These are phyloP conservation scores for Drosophila repleta DNA, from an alignment of 1,140 invertebrate genomes.

Conservation along the genomic window DNA sequence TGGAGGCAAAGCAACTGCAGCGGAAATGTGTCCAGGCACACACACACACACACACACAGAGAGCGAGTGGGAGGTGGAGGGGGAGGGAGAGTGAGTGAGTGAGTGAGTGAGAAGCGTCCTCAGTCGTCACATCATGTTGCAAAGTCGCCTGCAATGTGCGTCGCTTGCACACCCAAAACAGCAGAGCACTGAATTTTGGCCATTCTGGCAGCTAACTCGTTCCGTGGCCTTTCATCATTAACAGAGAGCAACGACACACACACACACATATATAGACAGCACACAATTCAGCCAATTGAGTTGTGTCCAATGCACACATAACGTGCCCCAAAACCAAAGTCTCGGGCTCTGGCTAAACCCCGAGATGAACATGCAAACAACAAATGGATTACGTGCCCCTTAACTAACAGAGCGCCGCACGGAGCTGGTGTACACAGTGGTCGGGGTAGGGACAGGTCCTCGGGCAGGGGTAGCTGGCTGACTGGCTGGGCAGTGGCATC, in stretches of 20 bases:
- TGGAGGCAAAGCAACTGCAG: constrained; percentile 44
- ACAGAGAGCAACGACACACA: constrained; percentile 36
- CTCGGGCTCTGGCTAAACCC: constrained; percentile 9
- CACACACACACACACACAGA: constrained; percentile 22
- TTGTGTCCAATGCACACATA: constrained; percentile 60
- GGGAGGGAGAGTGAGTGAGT: neutral
- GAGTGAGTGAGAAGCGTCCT: neutral
- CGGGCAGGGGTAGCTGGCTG: neutral
- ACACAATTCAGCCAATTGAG: constrained; percentile 56
- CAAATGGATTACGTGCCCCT: constrained; percentile 71
- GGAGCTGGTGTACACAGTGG: neutral
- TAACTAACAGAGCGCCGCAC: constrained; percentile 45
- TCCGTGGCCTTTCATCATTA: constrained; percentile 68
- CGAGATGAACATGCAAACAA: constrained; percentile 61
- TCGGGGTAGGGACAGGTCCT: neutral
- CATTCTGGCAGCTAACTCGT: constrained; percentile 66
- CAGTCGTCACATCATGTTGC: constrained; percentile 34
- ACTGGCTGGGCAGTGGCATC: constrained; percentile 9
- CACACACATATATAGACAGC: constrained; percentile 6
- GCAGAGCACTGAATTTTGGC: constrained; percentile 50
- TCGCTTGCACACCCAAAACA: constrained; percentile 48
- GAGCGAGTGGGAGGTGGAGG: neutral
- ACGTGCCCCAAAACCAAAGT: constrained; percentile 20
- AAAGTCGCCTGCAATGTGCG: constrained; percentile 47
- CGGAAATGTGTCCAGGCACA: constrained; percentile 64